Base-by-base conservation (phyloP, 2,888 invertebrate species). In the Phasia obesa region DNA sequence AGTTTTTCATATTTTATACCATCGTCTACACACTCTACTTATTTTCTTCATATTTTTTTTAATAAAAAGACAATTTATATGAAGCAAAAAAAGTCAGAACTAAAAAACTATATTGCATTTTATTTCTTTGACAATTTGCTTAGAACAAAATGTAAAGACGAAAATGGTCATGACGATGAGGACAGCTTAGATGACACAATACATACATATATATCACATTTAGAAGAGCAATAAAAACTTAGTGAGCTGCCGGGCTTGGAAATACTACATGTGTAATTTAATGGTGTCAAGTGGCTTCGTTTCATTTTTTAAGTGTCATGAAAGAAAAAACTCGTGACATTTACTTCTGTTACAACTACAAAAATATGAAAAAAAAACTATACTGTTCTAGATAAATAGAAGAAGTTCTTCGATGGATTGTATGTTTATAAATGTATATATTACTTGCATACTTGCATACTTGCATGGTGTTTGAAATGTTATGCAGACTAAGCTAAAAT, bases 201-300 rank as follows among this genome's bases (percentile, higher is more conserved):
- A 47, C 17, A 47, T 47, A 31, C n/a, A 2, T n/a, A n/a, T n/a
- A n/a, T n/a, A n/a, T n/a, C n/a, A 19, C 19, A 35, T 13, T 65
- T 65, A n/a, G 38, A 4, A 17, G 13, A 25, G 17, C 4, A 23
- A 17, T 13, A 6, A n/a, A 31, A 51, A 42, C 21, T 19, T 53
- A 25, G 23, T 27, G 17, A 53, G 42, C 31, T 17, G 57, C 42
- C 27, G 51, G 42, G 15, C 44, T 67, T 64, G 51, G 44, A 25
- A 59, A 51, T 59, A 69, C 25, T 57, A 78, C 75, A 57, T 65
- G 73, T 76, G 59, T 42, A 81, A 69, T 73, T 73, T 70, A 81
- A 84, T 76, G 78, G 81, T 85, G 84, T 81, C 84, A 84, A 84
- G 84, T 84, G 79, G 76, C 78, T 79, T 73, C 75, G 71, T 85